Conservation (phyloP, 2,113 vertebrate species). For the Bujurquina vittata region DNA sequence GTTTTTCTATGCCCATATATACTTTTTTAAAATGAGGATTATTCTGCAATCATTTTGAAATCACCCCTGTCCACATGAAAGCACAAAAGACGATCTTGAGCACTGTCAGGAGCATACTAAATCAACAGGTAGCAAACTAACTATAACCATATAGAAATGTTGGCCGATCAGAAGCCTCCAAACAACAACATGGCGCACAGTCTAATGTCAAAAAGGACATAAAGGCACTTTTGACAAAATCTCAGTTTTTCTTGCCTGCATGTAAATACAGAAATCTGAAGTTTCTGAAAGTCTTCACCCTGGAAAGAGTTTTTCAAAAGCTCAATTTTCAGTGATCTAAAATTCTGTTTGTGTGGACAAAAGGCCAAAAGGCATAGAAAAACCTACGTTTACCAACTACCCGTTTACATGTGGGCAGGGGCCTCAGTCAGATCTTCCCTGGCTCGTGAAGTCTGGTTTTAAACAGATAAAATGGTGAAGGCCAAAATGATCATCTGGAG, state of each 20-base stretch:
- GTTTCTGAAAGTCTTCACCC: background rate
- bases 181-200: background rate
- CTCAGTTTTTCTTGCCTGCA: background rate
- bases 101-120: background rate
- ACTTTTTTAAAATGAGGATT: too few species aligned
- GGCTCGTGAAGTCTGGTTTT: background rate
- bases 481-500: too few species aligned
- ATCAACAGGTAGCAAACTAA: background rate
- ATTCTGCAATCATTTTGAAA: too few species aligned
- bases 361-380: background rate
- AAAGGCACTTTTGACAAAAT: too few species aligned
- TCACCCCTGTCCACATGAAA: background rate
- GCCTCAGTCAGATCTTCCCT: background rate
- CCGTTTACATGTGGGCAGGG: background rate
- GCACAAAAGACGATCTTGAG: background rate
- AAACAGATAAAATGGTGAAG: background rate
- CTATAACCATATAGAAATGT: background rate
- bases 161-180: background rate
- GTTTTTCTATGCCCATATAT: too few species aligned
- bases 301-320: background rate
- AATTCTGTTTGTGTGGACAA: background rate
- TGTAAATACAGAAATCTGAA: background rate
- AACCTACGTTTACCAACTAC: background rate
- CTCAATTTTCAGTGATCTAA: background rate
- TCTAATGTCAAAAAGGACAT: background rate